phyloP scores from a whole-genome alignment of 2,113 vertebrate genomes.

The Pionites leucogaster region DNA sequence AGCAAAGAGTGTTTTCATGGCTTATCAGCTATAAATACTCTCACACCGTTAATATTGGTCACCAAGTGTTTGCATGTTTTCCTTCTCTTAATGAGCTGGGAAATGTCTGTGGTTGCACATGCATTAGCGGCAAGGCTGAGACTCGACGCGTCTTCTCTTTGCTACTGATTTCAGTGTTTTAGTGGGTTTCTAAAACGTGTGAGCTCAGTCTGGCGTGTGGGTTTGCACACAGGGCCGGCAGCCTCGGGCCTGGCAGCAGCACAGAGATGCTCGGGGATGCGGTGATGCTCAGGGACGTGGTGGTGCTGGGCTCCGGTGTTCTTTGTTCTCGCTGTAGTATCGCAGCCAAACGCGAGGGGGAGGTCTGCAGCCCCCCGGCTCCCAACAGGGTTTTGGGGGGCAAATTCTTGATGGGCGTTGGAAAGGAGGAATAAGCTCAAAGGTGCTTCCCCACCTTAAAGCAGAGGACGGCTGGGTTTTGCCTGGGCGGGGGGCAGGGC shows the following conservation, averaged over 20 bases:
- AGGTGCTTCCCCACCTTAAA: fast-evolving
- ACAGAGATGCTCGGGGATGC: neutral
- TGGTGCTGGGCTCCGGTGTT: neutral
- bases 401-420: fast-evolving
- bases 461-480: fast-evolving
- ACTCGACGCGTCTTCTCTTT: neutral
- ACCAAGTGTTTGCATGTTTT: neutral
- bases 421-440: neutral
- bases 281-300: neutral
- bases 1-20: neutral
- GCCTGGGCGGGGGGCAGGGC: fast-evolving
- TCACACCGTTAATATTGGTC: neutral
- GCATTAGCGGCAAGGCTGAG: neutral
- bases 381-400: neutral
- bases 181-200: neutral
- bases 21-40: neutral
- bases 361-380: neutral
- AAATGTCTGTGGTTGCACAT: fast-evolving
- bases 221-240: neutral
- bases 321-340: constrained; percentile 52
- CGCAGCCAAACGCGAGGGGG: neutral
- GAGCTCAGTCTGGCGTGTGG: fast-evolving
- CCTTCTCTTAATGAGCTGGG: neutral
- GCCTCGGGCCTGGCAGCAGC: fast-evolving
- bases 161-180: neutral